phyloP scores from a whole-genome alignment of 2,113 vertebrate genomes.

The Hemibagrus wyckioides region DNA sequence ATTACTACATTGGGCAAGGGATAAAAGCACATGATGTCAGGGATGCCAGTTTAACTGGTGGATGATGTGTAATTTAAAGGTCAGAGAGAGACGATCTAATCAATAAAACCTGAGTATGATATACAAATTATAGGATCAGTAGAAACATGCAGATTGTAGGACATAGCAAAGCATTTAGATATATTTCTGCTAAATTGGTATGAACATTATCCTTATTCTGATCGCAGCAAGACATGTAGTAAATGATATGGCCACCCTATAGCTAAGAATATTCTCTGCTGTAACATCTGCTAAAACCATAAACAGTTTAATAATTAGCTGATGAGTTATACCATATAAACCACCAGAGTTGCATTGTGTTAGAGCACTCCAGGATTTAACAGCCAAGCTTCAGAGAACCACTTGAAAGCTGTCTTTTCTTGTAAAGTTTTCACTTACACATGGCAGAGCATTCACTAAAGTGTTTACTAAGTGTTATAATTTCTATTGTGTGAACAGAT shows the following conservation, averaged over 20 bases:
- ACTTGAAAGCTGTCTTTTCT: not conserved
- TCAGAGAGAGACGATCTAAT: slow-evolving; percentile 13
- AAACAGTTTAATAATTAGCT: not conserved
- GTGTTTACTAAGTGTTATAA: not conserved
- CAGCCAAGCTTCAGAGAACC: not conserved
- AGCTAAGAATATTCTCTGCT: not conserved
- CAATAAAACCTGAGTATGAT: slow-evolving; percentile 1
- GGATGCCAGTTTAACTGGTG: not conserved
- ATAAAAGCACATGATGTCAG: slow-evolving; percentile 47
- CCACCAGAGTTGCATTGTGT: not conserved
- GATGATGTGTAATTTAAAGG: slow-evolving; percentile 8
- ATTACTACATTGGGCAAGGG: slow-evolving; percentile 45
- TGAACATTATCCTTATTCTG: not conserved
- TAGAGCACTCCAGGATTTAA: not conserved
- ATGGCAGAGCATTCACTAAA: not conserved
- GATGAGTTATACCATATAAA: not conserved
- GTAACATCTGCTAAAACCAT: not conserved
- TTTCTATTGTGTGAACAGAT: not conserved
- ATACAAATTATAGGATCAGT: slow-evolving; percentile 15
- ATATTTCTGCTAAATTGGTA: not conserved
- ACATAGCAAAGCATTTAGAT: not conserved
- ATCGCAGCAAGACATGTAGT: not conserved
- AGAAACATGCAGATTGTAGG: slow-evolving; percentile 19
- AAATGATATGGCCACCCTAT: not conserved
- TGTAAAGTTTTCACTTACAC: not conserved